Base-by-base conservation (phyloP, 2,797 vertebrate genomes). In the Rhodeus uyekii region DNA sequence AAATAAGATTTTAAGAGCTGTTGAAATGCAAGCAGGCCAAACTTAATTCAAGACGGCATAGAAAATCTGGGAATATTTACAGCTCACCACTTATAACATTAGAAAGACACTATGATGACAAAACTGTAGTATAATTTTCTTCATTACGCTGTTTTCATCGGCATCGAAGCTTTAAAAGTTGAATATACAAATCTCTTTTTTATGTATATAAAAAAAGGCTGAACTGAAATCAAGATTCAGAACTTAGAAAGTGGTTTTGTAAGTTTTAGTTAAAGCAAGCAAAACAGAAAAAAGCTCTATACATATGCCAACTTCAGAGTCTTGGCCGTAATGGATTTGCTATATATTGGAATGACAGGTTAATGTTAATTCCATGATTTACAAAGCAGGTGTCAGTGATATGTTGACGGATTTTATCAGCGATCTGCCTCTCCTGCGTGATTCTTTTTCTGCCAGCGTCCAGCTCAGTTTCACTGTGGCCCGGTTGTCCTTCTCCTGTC, bases 361-460 rank as follows among this genome's bases (percentile, higher is more conserved):
- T 36, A 82, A 82, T 58, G 80, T 67, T 38, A 76, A 76, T 64
- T 58, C 19, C 38, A 65, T 76, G 60, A 65, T 75, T 82, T 32
- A 65, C 46, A 67, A 67, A 76, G 60, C 80, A 75, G 72, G 36
- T 32, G 36, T 65, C 71, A 42, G 18, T 65, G 72, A 82, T 75
- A 67, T 58, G 5, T 73, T 76, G 8, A 75, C 34, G 60, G 32
- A 64, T 63, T 38, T 48, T 58, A 81, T 74, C 29, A 53, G 79
- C 32, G 60, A 39, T n/a, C 71, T 64, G 71, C 27, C 75, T 63
- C 64, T 75, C 39, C 53, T 61, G 44, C 63, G 39, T 74, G 32
- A 78, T 78, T 73, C 60, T 53, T 42, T 78, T 78, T 83, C 76
- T 58, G 44, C 53, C 67, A 83, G 67, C 68, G 34, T 73, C 67